Evolutionary conservation across 2,113 vertebrate genomes (phyloP).

Genomic region (Odocoileus virginianus): DNA sequence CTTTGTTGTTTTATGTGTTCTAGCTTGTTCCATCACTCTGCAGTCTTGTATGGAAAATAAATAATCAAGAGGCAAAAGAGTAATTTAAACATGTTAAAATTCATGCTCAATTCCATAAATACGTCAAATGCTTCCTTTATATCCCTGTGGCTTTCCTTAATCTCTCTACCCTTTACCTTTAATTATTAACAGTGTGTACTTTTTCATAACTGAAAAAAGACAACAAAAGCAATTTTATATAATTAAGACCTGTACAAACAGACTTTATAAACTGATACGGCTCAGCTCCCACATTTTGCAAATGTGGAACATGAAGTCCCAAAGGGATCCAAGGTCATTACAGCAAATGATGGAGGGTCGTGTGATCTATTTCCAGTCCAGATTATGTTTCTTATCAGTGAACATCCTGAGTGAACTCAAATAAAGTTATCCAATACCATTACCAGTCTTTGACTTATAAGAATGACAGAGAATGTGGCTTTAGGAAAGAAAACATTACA

Average conservation of each 20-base stretch:
- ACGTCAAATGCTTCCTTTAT: background rate
- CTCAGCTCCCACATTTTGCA: background rate
- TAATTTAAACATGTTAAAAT: background rate
- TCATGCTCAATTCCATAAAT: background rate
- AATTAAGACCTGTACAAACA: background rate
- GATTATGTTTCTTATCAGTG: background rate
- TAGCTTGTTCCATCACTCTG: background rate
- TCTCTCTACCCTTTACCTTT: background rate
- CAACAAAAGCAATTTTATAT: background rate
- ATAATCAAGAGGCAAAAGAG: background rate
- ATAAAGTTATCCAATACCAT: background rate
- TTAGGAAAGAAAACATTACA: background rate
- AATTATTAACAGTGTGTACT: background rate
- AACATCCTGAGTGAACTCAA: background rate
- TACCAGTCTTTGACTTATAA: background rate
- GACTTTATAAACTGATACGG: background rate
- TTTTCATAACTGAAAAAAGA: background rate
- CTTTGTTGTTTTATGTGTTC: background rate
- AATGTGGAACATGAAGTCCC: background rate
- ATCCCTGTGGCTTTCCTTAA: background rate
- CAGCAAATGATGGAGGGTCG: background rate
- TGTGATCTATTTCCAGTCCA: background rate
- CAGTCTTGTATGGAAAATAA: background rate
- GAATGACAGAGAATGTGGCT: background rate
- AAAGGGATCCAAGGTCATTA: background rate